Evolutionary conservation across 2,113 vertebrate species (phyloP).

Genomic region (Heterocephalus glaber): DNA sequence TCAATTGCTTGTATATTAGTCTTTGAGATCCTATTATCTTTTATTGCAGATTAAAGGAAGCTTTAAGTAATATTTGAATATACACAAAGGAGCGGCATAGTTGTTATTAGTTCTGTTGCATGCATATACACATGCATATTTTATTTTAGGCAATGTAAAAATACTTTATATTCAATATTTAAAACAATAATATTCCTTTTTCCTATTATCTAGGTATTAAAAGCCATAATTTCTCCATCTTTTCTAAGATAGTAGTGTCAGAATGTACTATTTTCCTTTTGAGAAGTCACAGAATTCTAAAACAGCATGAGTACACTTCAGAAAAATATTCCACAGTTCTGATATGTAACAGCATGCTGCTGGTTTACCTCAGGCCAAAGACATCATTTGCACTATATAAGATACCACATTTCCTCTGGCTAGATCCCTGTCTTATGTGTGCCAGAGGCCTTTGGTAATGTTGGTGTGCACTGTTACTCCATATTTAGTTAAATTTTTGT

Average conservation of each 20-base stretch:
- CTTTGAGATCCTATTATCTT: not conserved
- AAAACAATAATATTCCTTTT: not conserved
- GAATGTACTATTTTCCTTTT: not conserved
- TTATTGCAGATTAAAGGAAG: not conserved
- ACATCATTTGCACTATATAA: conserved; percentile 9
- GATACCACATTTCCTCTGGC: conserved; percentile 51
- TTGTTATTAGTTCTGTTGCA: not conserved
- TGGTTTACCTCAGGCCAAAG: conserved; percentile 65
- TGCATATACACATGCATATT: conserved; percentile 48
- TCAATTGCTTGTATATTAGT: not conserved
- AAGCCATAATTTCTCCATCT: conserved; percentile 52
- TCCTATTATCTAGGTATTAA: not conserved
- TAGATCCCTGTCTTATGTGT: conserved; percentile 19
- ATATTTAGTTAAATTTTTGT: not conserved
- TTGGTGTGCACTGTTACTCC: not conserved
- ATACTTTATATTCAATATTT: not conserved
- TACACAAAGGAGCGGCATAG: not conserved
- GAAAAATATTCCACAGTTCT: conserved; percentile 57
- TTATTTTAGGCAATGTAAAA: conserved; percentile 70
- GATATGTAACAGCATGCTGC: conserved; percentile 33
- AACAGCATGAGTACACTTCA: conserved; percentile 54
- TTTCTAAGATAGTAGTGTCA: conserved; percentile 28
- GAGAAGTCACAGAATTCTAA: conserved; percentile 14
- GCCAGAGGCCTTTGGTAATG: not conserved
- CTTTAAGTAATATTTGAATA: conserved; percentile 43